phyloP scores from a whole-genome alignment of 2,888 invertebrate species.

The Hemistola chrysoprasaria region DNA sequence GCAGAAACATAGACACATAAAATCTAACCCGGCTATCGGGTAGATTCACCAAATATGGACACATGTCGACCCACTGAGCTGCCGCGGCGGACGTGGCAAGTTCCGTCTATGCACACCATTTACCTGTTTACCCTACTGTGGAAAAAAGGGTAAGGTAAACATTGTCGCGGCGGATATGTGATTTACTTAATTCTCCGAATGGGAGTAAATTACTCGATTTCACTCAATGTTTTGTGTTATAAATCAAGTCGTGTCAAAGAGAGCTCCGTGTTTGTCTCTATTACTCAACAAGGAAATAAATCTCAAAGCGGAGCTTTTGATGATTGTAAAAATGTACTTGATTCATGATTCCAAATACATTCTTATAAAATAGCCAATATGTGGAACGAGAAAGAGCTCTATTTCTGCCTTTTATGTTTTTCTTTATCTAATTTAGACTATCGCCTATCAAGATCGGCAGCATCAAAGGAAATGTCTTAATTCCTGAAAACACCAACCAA shows the following conservation, averaged over 20 bases:
- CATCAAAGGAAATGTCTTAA: background rate
- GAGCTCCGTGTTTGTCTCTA: slow-evolving; percentile 15
- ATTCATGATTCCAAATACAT: no score
- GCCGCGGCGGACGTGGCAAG: slow-evolving; percentile 55
- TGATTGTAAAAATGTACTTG: no score
- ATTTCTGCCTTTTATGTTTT: no score
- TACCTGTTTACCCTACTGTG: slow-evolving; percentile 66
- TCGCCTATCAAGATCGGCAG: background rate
- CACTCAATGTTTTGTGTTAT: slow-evolving; percentile 31
- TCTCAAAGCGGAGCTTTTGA: no score
- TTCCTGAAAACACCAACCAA: slow-evolving; percentile 17
- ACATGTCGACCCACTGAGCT: slow-evolving; percentile 58
- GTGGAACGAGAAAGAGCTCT: no score
- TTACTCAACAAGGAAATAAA: no score
- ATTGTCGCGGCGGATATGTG: slow-evolving; percentile 34
- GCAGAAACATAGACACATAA: slow-evolving; percentile 48
- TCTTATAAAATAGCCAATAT: no score
- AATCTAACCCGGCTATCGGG: slow-evolving; percentile 66
- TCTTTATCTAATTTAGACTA: background rate
- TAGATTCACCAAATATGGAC: slow-evolving; percentile 61
- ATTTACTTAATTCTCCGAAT: slow-evolving; percentile 33
- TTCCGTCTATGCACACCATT: slow-evolving; percentile 66
- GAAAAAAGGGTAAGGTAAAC: slow-evolving; percentile 51
- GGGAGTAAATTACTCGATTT: slow-evolving; percentile 33
- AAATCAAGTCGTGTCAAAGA: slow-evolving; percentile 22